These are phyloP conservation scores for Myotis brandtii DNA, from an alignment of 2,113 vertebrate species.

Conservation along the genomic window DNA sequence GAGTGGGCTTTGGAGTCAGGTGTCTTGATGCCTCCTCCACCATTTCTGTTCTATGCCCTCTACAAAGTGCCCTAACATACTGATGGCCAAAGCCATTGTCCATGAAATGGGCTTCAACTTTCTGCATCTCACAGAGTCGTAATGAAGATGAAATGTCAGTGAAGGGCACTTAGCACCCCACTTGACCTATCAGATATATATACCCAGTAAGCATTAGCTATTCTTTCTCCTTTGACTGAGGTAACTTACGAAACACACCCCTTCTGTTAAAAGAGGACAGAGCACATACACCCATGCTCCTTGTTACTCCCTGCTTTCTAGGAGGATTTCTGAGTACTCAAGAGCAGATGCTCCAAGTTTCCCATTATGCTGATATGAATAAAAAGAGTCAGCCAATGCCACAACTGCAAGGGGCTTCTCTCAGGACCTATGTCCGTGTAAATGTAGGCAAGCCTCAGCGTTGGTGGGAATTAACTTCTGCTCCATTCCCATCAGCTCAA, in stretches of 20 bases:
- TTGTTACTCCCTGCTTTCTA: not conserved
- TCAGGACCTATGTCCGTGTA: not conserved
- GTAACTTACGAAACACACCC: not conserved
- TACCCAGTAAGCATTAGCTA: not conserved
- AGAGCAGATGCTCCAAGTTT: not conserved
- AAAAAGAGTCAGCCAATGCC: not conserved
- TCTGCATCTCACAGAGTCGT: not conserved
- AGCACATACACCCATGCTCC: not conserved
- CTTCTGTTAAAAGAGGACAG: not conserved
- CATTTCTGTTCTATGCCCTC: not conserved
- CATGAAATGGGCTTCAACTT: not conserved
- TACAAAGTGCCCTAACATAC: fast-evolving
- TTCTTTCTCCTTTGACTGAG: not conserved
- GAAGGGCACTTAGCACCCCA: too few species aligned
- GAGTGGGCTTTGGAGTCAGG: not conserved
- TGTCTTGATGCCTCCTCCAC: not conserved
- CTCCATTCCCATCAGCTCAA: not conserved
- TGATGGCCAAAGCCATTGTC: not conserved
- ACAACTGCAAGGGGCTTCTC: not conserved
- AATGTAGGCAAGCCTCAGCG: not conserved
- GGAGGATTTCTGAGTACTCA: not conserved
- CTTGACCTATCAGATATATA: not conserved
- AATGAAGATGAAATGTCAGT: not conserved
- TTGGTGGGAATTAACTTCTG: not conserved
- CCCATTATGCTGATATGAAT: too few species aligned